Evolutionary conservation across 1,140 invertebrate species (phyloP).

Genomic region (Chlorops oryzae): DNA sequence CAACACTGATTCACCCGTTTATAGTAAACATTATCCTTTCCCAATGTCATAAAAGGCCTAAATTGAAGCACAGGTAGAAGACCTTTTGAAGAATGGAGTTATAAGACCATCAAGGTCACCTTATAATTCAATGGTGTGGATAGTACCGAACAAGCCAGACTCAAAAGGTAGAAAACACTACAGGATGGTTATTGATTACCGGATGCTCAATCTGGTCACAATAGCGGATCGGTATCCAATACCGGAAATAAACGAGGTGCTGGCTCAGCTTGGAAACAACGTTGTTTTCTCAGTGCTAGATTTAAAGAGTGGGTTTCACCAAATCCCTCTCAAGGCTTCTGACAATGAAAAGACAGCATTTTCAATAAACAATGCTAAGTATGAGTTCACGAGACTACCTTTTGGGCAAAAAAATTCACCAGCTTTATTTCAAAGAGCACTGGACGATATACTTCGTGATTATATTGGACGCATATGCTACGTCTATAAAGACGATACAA

Average conservation of each 20-base stretch:
- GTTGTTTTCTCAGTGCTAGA: conserved; percentile 49
- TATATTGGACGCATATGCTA: too few species aligned
- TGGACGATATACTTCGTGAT: conserved; percentile 34
- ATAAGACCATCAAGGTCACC: conserved; percentile 20
- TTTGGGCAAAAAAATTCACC: conserved; percentile 47
- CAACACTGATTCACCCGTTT: conserved; percentile 13
- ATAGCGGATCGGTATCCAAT: conserved; percentile 50
- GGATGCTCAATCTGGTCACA: conserved; percentile 36
- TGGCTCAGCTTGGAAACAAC: conserved; percentile 45
- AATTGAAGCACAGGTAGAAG: conserved; percentile 14
- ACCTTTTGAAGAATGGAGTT: conserved; percentile 19
- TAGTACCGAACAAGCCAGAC: conserved; percentile 17
- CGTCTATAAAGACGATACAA: background rate
- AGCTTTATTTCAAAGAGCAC: conserved; percentile 47
- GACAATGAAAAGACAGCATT: too few species aligned
- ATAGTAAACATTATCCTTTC: conserved; percentile 19
- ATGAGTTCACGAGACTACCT: conserved; percentile 38
- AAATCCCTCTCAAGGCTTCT: conserved; percentile 40
- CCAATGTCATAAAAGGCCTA: conserved; percentile 16
- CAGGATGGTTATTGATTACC: conserved; percentile 36
- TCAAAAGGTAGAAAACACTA: conserved; percentile 31
- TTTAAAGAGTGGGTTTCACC: conserved; percentile 50
- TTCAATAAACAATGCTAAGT: conserved; percentile 27
- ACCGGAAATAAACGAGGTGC: conserved; percentile 48
- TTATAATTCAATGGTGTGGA: conserved; percentile 20